A percentile compares a stretch with the other conserved stretches of the same genome.
phyloP scores from a whole-genome alignment of 2,797 vertebrate genomes.

The Sebastes paucispinis region DNA sequence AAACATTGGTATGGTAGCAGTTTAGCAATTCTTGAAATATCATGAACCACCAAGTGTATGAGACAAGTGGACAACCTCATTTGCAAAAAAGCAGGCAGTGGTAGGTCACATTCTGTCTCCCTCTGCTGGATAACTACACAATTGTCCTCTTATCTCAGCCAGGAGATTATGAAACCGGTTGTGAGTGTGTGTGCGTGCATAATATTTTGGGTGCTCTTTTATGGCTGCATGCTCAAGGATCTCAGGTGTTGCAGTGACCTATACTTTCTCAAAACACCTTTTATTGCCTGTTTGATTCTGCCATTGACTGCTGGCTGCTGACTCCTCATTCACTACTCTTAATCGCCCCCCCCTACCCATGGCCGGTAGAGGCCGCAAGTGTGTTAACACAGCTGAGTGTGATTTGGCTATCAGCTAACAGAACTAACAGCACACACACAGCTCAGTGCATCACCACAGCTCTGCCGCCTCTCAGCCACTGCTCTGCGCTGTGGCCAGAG shows the following conservation, averaged over 20 bases:
- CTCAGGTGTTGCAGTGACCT: background rate
- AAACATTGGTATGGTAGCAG: background rate
- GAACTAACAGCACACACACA: too few relatives aligned
- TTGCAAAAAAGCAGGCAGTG: background rate
- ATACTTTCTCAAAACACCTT: background rate
- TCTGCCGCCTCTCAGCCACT: too few relatives aligned
- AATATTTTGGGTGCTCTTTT: background rate
- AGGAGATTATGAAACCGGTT: too few relatives aligned
- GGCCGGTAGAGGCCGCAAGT: too few relatives aligned
- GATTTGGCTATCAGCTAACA: too few relatives aligned
- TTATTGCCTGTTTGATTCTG: background rate
- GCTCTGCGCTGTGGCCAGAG: too few relatives aligned
- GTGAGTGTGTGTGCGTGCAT: too few relatives aligned
- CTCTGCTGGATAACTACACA: constrained; percentile 46
- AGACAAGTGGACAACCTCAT: background rate
- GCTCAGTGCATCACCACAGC: too few relatives aligned
- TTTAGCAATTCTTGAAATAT: background rate
- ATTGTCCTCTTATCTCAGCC: background rate
- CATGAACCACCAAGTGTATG: background rate
- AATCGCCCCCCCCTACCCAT: background rate
- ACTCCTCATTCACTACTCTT: background rate
- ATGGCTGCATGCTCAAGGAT: background rate
- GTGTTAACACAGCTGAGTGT: too few relatives aligned
- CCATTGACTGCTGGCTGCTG: background rate
- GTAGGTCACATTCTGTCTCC: background rate